Evolutionary conservation across 1,140 invertebrate species (phyloP).

Genomic region (Lucilia sericata): DNA sequence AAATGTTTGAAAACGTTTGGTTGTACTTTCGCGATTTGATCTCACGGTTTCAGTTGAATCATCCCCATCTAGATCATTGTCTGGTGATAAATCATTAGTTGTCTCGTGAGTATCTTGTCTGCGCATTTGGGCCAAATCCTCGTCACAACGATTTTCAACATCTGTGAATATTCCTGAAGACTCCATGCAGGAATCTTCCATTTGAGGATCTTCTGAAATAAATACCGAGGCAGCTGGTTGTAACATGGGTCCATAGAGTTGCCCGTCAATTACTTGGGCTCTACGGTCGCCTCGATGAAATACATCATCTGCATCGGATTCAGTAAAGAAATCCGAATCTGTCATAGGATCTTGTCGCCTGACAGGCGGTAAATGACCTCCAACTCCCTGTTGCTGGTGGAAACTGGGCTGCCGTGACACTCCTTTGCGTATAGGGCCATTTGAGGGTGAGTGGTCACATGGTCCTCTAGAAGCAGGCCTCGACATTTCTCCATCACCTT

Average conservation of each 20-base stretch:
- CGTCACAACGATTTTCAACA: constrained; percentile 76
- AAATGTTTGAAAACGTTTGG: not conserved
- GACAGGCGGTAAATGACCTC: constrained; percentile 52
- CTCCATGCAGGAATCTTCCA: constrained; percentile 80
- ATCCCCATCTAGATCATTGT: constrained; percentile 60
- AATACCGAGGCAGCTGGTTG: constrained; percentile 66
- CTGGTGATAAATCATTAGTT: constrained; percentile 71
- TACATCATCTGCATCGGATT: constrained; percentile 87
- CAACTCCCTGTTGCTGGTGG: constrained; percentile 55
- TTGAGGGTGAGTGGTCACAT: constrained; percentile 75
- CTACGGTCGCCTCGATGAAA: constrained; percentile 77
- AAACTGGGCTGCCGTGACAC: constrained; percentile 64
- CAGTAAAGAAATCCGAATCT: constrained; percentile 89
- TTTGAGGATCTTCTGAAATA: constrained; percentile 68
- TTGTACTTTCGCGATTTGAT: constrained; percentile 48
- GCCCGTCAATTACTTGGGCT: constrained; percentile 86
- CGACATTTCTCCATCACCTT: constrained; percentile 87
- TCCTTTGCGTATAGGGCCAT: constrained; percentile 56
- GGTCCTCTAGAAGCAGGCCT: constrained; percentile 80
- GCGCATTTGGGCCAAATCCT: constrained; percentile 58
- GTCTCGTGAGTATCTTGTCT: constrained; percentile 57
- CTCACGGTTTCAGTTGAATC: constrained; percentile 69
- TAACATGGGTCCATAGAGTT: constrained; percentile 78
- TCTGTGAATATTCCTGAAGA: constrained; percentile 88
- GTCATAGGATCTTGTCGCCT: constrained; percentile 84